Evolutionary conservation across 1,140 invertebrate genomes (phyloP).

Genomic region (Hirudo medicinalis): DNA sequence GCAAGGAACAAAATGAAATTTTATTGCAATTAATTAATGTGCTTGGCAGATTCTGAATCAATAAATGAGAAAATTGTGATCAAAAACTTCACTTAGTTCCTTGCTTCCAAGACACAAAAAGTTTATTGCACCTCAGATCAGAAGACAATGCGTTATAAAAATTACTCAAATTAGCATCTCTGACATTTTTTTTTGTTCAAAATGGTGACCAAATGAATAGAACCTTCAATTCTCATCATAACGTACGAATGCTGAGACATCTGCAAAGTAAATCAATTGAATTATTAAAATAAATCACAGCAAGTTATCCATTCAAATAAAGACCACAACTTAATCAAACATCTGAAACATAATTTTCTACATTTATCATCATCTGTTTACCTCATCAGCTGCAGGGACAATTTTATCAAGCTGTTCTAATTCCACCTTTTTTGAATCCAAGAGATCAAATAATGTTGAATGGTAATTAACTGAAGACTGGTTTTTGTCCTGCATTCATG

Average conservation of each 20-base stretch:
- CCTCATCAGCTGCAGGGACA: neutral
- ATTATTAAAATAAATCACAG: neutral
- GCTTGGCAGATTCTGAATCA: too few species aligned
- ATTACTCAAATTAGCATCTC: neutral
- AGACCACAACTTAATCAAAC: neutral
- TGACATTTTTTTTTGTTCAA: conserved; percentile 1
- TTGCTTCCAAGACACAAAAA: neutral
- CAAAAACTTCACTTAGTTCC: too few species aligned
- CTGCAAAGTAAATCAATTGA: neutral
- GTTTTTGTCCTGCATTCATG: neutral
- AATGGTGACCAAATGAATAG: neutral
- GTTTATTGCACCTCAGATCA: conserved; percentile 8
- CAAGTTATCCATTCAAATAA: neutral
- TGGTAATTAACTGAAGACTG: neutral
- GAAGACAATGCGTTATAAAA: neutral
- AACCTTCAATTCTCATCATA: conserved; percentile 8
- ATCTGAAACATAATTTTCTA: neutral
- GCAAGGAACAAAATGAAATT: too few species aligned
- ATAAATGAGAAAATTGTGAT: too few species aligned
- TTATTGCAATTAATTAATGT: too few species aligned
- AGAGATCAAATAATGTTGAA: neutral
- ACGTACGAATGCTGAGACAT: neutral
- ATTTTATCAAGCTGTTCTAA: conserved; percentile 2
- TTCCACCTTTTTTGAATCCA: neutral
- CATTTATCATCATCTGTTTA: neutral